Evolutionary conservation across 2,888 invertebrate genomes (phyloP).

Genomic region (Yponomeuta sedellus): DNA sequence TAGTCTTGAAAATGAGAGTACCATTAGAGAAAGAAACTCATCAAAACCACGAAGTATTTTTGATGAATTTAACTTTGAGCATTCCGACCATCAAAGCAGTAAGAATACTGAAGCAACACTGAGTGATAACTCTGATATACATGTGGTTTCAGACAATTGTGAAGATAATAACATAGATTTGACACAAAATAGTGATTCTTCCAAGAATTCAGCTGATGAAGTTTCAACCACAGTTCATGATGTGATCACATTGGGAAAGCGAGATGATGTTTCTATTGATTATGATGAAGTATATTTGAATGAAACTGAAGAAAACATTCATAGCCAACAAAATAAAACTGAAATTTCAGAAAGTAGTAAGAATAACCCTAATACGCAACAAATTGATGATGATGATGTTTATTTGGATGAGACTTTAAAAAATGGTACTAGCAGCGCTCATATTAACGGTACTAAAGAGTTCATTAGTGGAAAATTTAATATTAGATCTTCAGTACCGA

Average conservation of each 20-base stretch:
- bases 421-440: too few species aligned
- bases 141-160: conserved; percentile 17
- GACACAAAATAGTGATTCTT: conserved; percentile 39
- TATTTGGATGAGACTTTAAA: neutral
- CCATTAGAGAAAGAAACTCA: neutral
- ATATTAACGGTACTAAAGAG: too few species aligned
- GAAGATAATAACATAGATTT: conserved; percentile 39
- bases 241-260: conserved; percentile 38
- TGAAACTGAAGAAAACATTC: neutral
- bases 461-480: too few species aligned
- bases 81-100: conserved; percentile 33
- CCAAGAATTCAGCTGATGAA: neutral
- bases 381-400: conserved; percentile 1
- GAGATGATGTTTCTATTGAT: conserved; percentile 51
- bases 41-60: conserved; percentile 29
- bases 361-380: neutral
- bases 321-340: neutral
- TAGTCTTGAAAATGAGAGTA: neutral
- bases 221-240: conserved; percentile 8
- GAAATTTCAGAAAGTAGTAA: neutral
- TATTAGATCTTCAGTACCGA: too few species aligned
- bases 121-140: conserved; percentile 5
- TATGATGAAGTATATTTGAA: conserved; percentile 46
- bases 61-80: conserved; percentile 41
- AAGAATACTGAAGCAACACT: conserved; percentile 5